phyloP scores from a whole-genome alignment of 2,888 invertebrate species.

The Orthonychiurus folsomi region DNA sequence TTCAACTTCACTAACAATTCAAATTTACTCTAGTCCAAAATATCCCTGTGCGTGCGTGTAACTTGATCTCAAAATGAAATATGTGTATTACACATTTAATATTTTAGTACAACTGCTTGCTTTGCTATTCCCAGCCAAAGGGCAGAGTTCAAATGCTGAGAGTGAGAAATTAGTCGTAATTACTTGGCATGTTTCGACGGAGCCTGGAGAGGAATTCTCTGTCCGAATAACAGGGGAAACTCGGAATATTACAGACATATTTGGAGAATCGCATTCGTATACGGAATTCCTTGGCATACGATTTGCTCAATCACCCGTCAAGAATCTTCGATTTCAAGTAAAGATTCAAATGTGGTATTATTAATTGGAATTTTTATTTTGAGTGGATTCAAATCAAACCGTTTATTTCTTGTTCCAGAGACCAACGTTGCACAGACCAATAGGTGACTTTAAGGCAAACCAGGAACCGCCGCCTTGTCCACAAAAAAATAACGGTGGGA shows the following conservation, averaged over 20 bases:
- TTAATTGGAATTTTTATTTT: neutral
- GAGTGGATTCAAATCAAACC: neutral
- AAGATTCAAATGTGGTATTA: too few relatives aligned
- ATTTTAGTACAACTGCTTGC: too few relatives aligned
- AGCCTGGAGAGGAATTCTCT: neutral
- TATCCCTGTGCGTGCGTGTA: too few relatives aligned
- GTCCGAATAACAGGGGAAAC: slow-evolving; percentile 17
- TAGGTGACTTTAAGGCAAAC: slow-evolving; percentile 22
- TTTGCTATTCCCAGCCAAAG: too few relatives aligned
- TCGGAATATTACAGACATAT: slow-evolving; percentile 16
- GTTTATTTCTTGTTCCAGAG: slow-evolving; percentile 17
- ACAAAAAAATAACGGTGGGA: slow-evolving; percentile 22
- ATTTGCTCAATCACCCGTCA: slow-evolving; percentile 25
- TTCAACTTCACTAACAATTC: too few relatives aligned
- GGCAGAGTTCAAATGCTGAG: too few relatives aligned
- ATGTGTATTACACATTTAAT: too few relatives aligned
- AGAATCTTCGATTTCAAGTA: slow-evolving; percentile 30
- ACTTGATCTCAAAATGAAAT: too few relatives aligned
- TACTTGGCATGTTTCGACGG: too few relatives aligned
- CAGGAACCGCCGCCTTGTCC: slow-evolving; percentile 27
- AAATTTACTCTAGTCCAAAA: too few relatives aligned
- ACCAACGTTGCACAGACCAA: slow-evolving; percentile 22
- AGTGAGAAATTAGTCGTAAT: too few relatives aligned
- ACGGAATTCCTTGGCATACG: slow-evolving; percentile 24
- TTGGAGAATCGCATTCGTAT: slow-evolving; percentile 9